Base-by-base conservation (phyloP, 2,797 vertebrate genomes). In the Spinibarbus caldwelli region DNA sequence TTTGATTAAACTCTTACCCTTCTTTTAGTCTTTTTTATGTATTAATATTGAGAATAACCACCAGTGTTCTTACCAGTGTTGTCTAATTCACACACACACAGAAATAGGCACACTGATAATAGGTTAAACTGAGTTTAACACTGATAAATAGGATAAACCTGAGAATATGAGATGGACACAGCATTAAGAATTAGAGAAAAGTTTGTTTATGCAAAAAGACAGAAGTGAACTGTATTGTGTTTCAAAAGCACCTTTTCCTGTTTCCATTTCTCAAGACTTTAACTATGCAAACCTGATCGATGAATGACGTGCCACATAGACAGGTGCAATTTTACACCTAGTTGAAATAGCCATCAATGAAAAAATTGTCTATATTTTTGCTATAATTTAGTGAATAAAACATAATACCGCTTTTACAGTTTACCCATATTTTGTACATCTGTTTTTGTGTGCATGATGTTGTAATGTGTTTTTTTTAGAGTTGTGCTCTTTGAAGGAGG, bases 251-350 rank as follows among this genome's bases (percentile, higher is more conserved):
- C 7, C 4, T 38, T 57, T 54, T 38, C 73, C 49, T 38, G 49
- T 77, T 38, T 57, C 34, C 7, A 26, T 77, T 77, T 77, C 29
- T 77, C 21, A 38, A 77, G 75, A 41, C 34, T 57, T 38, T 57
- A 21, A 31, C 29, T n/a, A n/a, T n/a, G n/a, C n/a, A n/a, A n/a
- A 54, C 49, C 34, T 26, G n/a, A n/a, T n/a, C n/a, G n/a, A n/a
- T n/a, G n/a, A n/a, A n/a, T n/a, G n/a, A n/a, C n/a, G n/a, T n/a
- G n/a, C n/a, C n/a, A n/a, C n/a, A n/a, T n/a, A n/a, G n/a, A n/a
- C n/a, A n/a, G n/a, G n/a, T n/a, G n/a, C n/a, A n/a, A n/a, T n/a
- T n/a, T n/a, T n/a, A 59, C n/a, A n/a, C n/a, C n/a, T n/a, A n/a
- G n/a, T n/a, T n/a, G n/a, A n/a, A n/a, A n/a, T n/a, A n/a, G n/a